Percentiles rank a stretch among this genome's conserved stretches.
These are phyloP conservation scores for Darevskia mixta DNA, from an alignment of 2,797 vertebrate species.

Conservation along the genomic window DNA sequence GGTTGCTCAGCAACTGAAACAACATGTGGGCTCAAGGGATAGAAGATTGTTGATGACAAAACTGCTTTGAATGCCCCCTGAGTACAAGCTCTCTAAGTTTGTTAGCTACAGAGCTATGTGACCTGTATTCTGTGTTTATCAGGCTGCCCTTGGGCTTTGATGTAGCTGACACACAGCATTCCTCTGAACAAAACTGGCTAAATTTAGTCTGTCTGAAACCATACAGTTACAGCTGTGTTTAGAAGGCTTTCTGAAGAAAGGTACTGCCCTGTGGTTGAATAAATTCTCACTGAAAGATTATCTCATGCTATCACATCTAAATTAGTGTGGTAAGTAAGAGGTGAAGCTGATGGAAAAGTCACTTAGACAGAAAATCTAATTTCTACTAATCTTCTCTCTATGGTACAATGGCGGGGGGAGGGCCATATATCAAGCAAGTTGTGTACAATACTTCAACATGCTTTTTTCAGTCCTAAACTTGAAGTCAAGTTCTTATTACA, in stretches of 20 bases:
- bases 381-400: slow-evolving; percentile 50
- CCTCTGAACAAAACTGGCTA: slow-evolving; percentile 86
- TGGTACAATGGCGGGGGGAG: slow-evolving; percentile 12
- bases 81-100: slow-evolving; percentile 84
- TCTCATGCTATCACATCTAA: slow-evolving; percentile 54
- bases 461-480: slow-evolving; percentile 63
- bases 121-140: slow-evolving; percentile 87
- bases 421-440: slow-evolving; percentile 45
- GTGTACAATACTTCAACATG: slow-evolving; percentile 42
- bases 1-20: slow-evolving; percentile 94
- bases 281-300: slow-evolving; percentile 66
- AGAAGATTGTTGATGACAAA: slow-evolving; percentile 88
- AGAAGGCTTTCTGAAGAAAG: slow-evolving; percentile 74
- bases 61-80: slow-evolving; percentile 85
- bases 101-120: slow-evolving; percentile 86
- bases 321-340: not conserved
- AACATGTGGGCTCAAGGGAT: slow-evolving; percentile 88
- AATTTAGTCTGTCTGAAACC: slow-evolving; percentile 86
- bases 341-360: not conserved
- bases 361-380: slow-evolving; percentile 20
- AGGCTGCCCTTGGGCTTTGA: slow-evolving; percentile 84
- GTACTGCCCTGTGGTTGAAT: slow-evolving; percentile 71
- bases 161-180: slow-evolving; percentile 85
- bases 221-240: slow-evolving; percentile 79
- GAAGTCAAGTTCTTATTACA: slow-evolving; percentile 47